phyloP scores from a whole-genome alignment of 2,797 vertebrate species.

The Paramormyrops hopkinsi region DNA sequence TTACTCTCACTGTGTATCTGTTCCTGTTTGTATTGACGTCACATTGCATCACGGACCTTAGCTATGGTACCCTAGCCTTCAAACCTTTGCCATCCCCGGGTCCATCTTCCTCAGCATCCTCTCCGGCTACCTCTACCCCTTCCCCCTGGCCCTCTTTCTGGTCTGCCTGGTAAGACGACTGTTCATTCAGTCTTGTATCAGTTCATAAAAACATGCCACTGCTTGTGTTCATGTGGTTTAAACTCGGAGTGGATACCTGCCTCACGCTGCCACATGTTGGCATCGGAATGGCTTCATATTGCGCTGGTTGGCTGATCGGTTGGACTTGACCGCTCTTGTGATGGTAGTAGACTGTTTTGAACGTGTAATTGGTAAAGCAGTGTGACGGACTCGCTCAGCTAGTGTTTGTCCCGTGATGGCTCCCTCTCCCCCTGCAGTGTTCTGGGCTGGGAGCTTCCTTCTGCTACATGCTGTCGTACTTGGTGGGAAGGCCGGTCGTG shows the following conservation, averaged over 20 bases:
- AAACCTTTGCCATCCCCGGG: conserved; percentile 98
- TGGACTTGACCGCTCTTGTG: not conserved
- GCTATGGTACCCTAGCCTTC: conserved; percentile 71
- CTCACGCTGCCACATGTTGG: not conserved
- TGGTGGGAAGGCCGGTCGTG: conserved; percentile 89
- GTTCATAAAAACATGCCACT: not conserved
- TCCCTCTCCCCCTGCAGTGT: conserved; percentile 63
- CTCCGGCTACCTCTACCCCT: conserved; percentile 96
- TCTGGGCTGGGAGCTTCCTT: conserved; percentile 95
- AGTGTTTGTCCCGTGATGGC: not conserved
- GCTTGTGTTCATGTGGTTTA: not conserved
- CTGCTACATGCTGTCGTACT: conserved; percentile 93
- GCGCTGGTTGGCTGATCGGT: not conserved
- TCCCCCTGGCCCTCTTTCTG: conserved; percentile 91
- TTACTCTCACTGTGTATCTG: not conserved
- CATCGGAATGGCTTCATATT: not conserved
- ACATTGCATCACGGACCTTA: conserved; percentile 55
- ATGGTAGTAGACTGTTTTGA: not conserved
- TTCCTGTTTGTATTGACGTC: not conserved
- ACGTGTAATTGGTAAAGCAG: too few relatives aligned
- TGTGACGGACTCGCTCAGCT: not conserved
- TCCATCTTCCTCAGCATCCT: conserved; percentile 99
- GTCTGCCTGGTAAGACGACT: conserved; percentile 88
- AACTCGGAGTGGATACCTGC: not conserved
- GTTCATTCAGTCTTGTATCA: not conserved